Conservation (phyloP, 2,888 invertebrate genomes). For the Autographa pulchrina region DNA sequence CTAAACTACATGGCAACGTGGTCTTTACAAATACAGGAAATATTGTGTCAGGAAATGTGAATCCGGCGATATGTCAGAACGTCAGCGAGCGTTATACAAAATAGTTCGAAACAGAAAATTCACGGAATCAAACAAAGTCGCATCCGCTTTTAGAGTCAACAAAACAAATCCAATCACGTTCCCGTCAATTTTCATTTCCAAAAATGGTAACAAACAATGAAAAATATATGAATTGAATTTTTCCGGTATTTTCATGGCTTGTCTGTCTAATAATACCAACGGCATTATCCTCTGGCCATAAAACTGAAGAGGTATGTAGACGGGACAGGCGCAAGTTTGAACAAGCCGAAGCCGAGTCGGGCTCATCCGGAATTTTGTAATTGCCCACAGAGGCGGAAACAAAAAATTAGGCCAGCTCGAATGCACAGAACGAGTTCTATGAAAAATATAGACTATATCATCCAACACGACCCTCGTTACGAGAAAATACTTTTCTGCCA, state of each 20-base stretch:
- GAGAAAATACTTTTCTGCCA: slow-evolving; percentile 49
- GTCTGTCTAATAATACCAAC: slow-evolving; percentile 6
- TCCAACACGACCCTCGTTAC: slow-evolving; percentile 51
- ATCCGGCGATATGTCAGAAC: background rate
- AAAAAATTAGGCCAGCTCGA: slow-evolving; percentile 66
- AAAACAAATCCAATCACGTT: slow-evolving; percentile 6
- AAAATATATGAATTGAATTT: background rate
- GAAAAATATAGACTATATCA: slow-evolving; percentile 58
- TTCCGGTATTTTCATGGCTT: background rate
- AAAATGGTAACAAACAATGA: background rate
- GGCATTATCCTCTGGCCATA: slow-evolving; percentile 9
- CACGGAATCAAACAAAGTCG: background rate
- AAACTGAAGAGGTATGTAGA: slow-evolving; percentile 34
- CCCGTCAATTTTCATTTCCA: background rate
- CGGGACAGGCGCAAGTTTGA: slow-evolving; percentile 66
- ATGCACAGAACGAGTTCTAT: slow-evolving; percentile 58
- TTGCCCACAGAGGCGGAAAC: slow-evolving; percentile 68
- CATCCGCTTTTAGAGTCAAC: background rate
- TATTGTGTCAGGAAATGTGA: slow-evolving; percentile 11
- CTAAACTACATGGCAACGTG: slow-evolving; percentile 12
- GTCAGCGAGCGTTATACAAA: background rate
- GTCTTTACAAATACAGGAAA: slow-evolving; percentile 15
- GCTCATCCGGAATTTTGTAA: slow-evolving; percentile 72
- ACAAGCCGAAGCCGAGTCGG: slow-evolving; percentile 61
- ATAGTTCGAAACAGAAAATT: background rate